Evolutionary conservation across 2,888 invertebrate species (phyloP), one percentile per base, ranked within the genome.

Genomic region (Schizotus pectinicornis): DNA sequence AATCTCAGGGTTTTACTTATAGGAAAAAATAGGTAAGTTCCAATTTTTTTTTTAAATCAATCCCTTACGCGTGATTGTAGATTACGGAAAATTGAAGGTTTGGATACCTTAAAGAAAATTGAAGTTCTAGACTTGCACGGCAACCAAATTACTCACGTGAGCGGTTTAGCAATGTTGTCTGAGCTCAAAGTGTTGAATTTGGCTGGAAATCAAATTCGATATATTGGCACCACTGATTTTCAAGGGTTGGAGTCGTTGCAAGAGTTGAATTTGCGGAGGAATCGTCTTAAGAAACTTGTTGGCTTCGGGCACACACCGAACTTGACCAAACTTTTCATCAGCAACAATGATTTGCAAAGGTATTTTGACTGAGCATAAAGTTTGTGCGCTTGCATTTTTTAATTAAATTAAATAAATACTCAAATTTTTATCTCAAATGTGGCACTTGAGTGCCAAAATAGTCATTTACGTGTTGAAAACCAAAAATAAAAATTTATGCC

Each of bases 51-150:
- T 32, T 54, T 12, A 35, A 38, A 6, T 11, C 14, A 7, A 1
- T 12, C 14, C n/a, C 9, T 13, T 34, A 39, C 22, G 32, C 33
- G 46, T 53, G 35, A 43, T 82, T 83, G 45, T 79, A 91, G 92
- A 78, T 88, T 94, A 57, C 89, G 86, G 72, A 85, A 86, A 74
- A 90, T 94, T 61, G 92, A 93, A 78, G 90, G 91, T 1, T 80
- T 94, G 54, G 85, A 88, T 59, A 84, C 82, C 60, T 80, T 93
- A 47, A 76, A 84, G 31, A 92, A 94, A 69, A 79, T 97, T 62
- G 94, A 96, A 80, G 95, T 96, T 7, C 81, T 97, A 61, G 97
- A 97, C 81, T 83, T 97, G 64, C 96, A 96, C 79, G 95, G 95
- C 31, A 97, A 97, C 80, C 90, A 93, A 80, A 91, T 97, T 65